Conservation (phyloP, 2,113 vertebrate genomes). For the Heloderma charlesbogerti region DNA sequence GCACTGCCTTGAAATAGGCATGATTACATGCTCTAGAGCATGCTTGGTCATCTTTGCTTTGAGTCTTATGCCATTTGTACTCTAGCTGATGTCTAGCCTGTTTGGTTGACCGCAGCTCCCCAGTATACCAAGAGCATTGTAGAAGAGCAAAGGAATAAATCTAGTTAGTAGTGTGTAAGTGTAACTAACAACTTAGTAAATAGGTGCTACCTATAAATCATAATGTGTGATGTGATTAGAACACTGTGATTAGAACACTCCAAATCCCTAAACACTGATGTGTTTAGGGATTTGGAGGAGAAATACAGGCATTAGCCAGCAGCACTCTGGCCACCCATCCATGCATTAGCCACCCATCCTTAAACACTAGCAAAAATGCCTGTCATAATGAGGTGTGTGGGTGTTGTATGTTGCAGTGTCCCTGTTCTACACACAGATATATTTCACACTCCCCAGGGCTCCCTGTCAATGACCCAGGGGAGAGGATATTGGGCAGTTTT, state of each 20-base stretch:
- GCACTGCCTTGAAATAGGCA: too few species aligned
- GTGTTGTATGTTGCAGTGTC: background rate
- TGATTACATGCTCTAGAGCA: too few species aligned
- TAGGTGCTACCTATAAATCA: background rate
- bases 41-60: too few species aligned
- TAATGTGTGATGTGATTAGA: background rate
- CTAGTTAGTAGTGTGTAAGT: background rate
- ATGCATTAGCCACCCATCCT: background rate
- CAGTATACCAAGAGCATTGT: too few species aligned
- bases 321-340: too few species aligned
- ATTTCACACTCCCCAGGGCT: background rate
- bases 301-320: background rate
- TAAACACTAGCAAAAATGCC: background rate
- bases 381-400: background rate
- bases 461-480: too few species aligned
- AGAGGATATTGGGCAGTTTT: background rate
- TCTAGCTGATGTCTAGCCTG: too few species aligned
- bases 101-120: too few species aligned
- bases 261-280: too few species aligned
- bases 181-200: background rate
- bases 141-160: background rate
- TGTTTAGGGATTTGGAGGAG: background rate
- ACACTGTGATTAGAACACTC: too few species aligned
- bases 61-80: too few species aligned
- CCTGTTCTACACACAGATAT: background rate